Evolutionary conservation across 2,113 vertebrate genomes (phyloP).

Genomic region (Syngnathus floridae): DNA sequence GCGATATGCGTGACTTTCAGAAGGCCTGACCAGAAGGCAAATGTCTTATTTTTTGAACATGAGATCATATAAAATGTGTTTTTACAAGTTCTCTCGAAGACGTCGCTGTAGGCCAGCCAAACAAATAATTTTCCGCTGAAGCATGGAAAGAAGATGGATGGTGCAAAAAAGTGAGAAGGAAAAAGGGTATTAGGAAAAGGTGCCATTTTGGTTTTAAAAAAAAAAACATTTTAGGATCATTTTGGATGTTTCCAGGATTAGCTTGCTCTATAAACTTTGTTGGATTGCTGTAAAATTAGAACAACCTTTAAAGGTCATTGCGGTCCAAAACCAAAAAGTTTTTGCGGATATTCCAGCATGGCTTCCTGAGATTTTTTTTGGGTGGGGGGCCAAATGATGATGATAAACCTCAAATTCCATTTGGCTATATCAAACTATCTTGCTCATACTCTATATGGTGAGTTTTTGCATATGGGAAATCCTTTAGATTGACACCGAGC

Average conservation of each 20-base stretch:
- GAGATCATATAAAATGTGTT: slow-evolving; percentile 1
- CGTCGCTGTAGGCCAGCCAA: slow-evolving; percentile 35
- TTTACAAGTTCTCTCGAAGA: slow-evolving; percentile 42
- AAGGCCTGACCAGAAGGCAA: slow-evolving; percentile 42
- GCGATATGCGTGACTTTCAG: slow-evolving; percentile 49
- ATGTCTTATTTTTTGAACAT: slow-evolving; percentile 17
- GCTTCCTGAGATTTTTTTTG: neutral
- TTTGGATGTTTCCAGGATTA: too few species aligned
- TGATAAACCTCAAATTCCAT: neutral
- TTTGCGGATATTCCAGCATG: neutral
- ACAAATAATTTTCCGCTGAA: slow-evolving; percentile 26
- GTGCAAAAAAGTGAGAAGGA: slow-evolving; percentile 6
- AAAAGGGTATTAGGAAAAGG: neutral
- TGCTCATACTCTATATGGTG: neutral
- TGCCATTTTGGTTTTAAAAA: neutral
- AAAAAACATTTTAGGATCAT: too few species aligned
- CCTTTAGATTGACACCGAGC: neutral
- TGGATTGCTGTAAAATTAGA: too few species aligned
- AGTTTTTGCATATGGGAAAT: neutral
- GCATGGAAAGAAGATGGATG: slow-evolving; percentile 6
- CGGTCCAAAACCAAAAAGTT: neutral
- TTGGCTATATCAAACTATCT: neutral
- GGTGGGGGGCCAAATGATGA: neutral
- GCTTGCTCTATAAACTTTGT: too few species aligned
- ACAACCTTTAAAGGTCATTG: neutral